Base-by-base conservation (phyloP, 2,797 vertebrate genomes). In the Aplochiton taeniatus region DNA sequence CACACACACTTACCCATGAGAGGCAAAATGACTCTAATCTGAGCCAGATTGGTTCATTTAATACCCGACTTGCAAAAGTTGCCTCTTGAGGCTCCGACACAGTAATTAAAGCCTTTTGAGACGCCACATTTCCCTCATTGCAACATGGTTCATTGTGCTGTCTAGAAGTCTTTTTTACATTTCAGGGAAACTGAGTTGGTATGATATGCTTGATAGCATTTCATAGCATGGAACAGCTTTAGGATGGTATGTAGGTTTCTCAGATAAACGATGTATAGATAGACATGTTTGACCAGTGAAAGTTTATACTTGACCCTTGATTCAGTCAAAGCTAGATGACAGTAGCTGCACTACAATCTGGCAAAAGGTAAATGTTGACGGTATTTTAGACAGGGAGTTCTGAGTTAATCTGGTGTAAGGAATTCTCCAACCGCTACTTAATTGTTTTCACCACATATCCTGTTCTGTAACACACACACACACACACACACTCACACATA, bases 31-130 rank as follows among this genome's bases (percentile, higher is more conserved):
- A 8, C 47, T 53, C 46, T 76, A 81, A 89, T 84, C 62, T 12
- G 80, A 84, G 47, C 78, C 86, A 85, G 75, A 78, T 69, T 79
- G 60, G 16, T 72, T 66, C 11, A 64, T 76, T 84, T 84, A 61
- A 66, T 81, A 69, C 60, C 65, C 44, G 56, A 60, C 61, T 81
- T 74, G 58, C 66, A 69, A 78, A 75, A 71, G 73, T 53, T 68
- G 70, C 72, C 72, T 78, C 78, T 57, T 41, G 59, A 73, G 70
- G 66, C 69, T 67, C 11, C 2, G 73, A 74, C 70, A 66, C 61
- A 61, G 61, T 73, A 73, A 73, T 80, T 70, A 57, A 77, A 72
- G 69, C 62, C 79, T 67, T 68, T 55, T 70, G 67, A 74, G 72
- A 78, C 73, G 64, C 68, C 68, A 70, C 66, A 75, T 73, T 78